Evolutionary conservation across 2,888 invertebrate genomes (phyloP).

Genomic region (Aphodius sticticus): DNA sequence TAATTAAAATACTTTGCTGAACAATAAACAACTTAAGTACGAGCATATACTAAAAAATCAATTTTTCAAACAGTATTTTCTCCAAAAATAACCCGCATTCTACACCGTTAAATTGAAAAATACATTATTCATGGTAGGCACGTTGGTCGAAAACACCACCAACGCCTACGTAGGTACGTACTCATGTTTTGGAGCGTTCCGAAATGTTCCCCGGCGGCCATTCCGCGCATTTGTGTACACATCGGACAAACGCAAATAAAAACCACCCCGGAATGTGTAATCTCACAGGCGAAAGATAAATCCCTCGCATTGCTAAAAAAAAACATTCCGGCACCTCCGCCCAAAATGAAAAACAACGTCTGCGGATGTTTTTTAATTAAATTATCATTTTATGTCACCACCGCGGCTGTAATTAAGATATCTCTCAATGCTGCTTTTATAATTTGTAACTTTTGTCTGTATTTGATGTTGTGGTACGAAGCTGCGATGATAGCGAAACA

Average conservation of each 20-base stretch:
- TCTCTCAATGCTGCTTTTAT: neutral
- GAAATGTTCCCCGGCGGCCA: neutral
- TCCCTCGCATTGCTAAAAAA: neutral
- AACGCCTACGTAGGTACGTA: neutral
- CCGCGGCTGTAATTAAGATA: neutral
- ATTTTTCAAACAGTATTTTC: neutral
- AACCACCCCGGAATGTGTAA: neutral
- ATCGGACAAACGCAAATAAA: neutral
- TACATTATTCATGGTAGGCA: neutral
- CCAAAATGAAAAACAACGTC: neutral
- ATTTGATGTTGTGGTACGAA: neutral
- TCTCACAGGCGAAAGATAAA: neutral
- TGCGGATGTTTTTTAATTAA: neutral
- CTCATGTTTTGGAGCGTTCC: neutral
- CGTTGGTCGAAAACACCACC: neutral
- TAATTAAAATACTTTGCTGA: no score
- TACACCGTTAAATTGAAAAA: neutral
- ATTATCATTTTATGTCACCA: neutral
- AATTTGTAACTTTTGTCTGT: neutral
- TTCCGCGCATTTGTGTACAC: neutral
- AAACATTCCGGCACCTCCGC: neutral
- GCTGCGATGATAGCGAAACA: no score
- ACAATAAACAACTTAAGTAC: neutral
- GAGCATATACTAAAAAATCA: neutral
- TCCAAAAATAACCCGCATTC: neutral